These are phyloP conservation scores for Tinea semifulvella DNA, from an alignment of 2,888 invertebrate genomes.

Conservation along the genomic window DNA sequence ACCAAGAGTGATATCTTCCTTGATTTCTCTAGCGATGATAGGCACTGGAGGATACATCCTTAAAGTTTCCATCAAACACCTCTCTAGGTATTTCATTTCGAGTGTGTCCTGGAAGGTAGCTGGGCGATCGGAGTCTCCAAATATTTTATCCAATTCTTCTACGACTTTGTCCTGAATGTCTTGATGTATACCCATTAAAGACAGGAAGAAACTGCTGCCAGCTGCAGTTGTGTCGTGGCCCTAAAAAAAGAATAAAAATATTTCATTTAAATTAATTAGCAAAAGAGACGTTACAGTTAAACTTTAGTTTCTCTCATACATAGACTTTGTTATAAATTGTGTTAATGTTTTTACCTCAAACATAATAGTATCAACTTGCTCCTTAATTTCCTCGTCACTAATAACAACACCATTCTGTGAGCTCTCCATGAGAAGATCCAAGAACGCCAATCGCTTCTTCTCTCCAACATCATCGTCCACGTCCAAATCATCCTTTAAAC, in stretches of 20 bases:
- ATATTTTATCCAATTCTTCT: conserved; percentile 78
- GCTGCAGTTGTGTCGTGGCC: conserved; percentile 87
- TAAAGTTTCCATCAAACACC: conserved; percentile 82
- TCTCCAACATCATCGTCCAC: conserved; percentile 81
- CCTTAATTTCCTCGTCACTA: conserved; percentile 80
- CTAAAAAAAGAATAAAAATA: conserved; percentile 31
- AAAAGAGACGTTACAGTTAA: neutral
- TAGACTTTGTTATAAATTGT: neutral
- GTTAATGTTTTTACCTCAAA: conserved; percentile 70
- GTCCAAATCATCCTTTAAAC: conserved; percentile 82
- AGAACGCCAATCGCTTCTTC: conserved; percentile 85
- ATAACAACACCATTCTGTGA: conserved; percentile 76
- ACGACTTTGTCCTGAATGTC: conserved; percentile 77
- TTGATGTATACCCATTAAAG: conserved; percentile 77
- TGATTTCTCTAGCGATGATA: conserved; percentile 76
- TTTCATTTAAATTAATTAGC: neutral
- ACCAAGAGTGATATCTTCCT: conserved; percentile 77
- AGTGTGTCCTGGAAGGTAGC: conserved; percentile 83
- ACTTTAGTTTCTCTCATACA: neutral
- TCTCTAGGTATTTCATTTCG: conserved; percentile 87
- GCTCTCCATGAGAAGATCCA: conserved; percentile 85
- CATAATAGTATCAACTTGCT: conserved; percentile 88
- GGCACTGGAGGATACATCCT: conserved; percentile 85
- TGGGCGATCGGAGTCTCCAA: conserved; percentile 78
- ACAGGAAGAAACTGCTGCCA: conserved; percentile 83